Conservation (phyloP, 2,113 vertebrate genomes). For the Phalacrocorax pelagicus region DNA sequence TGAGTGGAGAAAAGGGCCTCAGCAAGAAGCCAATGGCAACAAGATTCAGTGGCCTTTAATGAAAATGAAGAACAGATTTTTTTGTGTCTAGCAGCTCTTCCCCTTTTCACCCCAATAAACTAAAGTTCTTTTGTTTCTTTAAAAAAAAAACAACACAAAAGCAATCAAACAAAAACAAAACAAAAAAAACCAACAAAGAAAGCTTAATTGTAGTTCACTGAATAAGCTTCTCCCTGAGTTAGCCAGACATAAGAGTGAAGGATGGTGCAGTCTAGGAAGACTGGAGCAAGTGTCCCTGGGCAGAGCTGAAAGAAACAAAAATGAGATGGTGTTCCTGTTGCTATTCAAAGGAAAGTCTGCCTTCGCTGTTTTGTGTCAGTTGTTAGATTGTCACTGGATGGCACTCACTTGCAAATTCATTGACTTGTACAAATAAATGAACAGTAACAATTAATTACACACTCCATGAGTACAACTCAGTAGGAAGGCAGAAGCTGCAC, state of each 20-base stretch:
- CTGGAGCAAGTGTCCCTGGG: not conserved
- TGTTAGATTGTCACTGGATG: conserved; percentile 52
- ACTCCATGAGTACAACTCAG: conserved; percentile 25
- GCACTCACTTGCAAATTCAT: conserved; percentile 37
- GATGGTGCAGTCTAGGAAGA: not conserved
- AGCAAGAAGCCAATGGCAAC: not conserved
- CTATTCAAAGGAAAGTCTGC: not conserved
- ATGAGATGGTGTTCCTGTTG: not conserved
- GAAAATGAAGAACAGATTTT: not conserved
- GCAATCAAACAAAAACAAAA: not conserved
- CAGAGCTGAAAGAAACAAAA: not conserved
- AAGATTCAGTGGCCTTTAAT: not conserved
- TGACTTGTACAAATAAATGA: conserved; percentile 64
- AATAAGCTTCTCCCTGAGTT: not conserved
- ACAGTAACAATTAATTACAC: conserved; percentile 66
- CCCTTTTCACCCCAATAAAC: not conserved
- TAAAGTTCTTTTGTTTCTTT: not conserved
- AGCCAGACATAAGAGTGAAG: not conserved
- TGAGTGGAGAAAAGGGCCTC: not conserved
- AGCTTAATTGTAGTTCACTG: not conserved
- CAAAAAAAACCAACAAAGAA: not conserved
- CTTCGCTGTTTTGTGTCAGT: not conserved
- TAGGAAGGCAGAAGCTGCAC: conserved; percentile 17
- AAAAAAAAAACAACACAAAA: not conserved
- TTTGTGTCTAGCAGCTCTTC: not conserved